Evolutionary conservation across 1,140 invertebrate species (phyloP), one percentile per base, ranked within the genome.

Genomic region (Drosophila triauraria): DNA sequence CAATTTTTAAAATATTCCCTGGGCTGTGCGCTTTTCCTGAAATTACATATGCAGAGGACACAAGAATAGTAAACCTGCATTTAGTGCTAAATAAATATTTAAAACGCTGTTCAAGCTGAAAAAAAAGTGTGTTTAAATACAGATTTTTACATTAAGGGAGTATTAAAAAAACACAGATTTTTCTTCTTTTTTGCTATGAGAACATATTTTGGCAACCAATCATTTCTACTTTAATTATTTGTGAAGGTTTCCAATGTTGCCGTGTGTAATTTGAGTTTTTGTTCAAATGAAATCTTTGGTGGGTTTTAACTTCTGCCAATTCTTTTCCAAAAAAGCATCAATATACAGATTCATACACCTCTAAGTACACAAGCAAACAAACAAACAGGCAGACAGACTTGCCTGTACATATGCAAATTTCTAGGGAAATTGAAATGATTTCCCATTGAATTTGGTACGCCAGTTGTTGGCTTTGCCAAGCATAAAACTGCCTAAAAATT

Each of bases 401-500:
- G 13, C 1, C 40, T 57, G 51, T 47, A 32, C 47, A 32, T 78
- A 71, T 86, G 82, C 51, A 80, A 75, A 81, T 88, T 71, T 65
- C 53, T 51, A 54, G 67, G 69, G 61, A 86, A 84, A 88, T 84
- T 78, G 85, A 88, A 88, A 88, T 81, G 74, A 88, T 88, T 88
- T 83, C 42, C 48, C 75, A 65, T 84, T 81, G 75, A 84, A 84
- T 78, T 54, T 82, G 68, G 51, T 72, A 70, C 69, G 65, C 56
- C 68, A 70, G 75, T 79, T 74, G 81, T 79, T 85, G 80, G 79
- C 57, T 79, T 85, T 90, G 47, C 78, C 85, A 70, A 70, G 85
- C 67, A 82, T 79, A 81, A 82, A 90, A 79, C 78, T 78, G 85
- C 86, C 85, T 82, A 91, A 90, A 87, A 85, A 90, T 75, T 83